These are phyloP conservation scores for Bicyclus anynana DNA, from an alignment of 1,140 invertebrate genomes.

Conservation along the genomic window DNA sequence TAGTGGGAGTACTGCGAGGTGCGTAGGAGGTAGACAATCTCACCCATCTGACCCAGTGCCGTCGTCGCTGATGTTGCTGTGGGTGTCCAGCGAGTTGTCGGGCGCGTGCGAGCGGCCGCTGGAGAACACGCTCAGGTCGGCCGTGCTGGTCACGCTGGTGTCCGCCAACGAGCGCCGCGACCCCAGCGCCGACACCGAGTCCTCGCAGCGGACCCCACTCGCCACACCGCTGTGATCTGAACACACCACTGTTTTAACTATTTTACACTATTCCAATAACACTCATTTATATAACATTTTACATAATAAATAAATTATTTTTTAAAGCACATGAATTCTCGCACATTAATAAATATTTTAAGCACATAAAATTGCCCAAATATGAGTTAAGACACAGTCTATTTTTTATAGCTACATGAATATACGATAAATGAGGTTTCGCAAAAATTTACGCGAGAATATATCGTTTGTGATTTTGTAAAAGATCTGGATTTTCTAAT, in stretches of 20 bases:
- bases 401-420: no score
- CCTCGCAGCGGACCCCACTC: slow-evolving; percentile 56
- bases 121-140: slow-evolving; percentile 88
- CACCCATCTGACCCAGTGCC: slow-evolving; percentile 80
- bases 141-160: slow-evolving; percentile 89
- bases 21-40: slow-evolving; percentile 57
- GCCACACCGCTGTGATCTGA: slow-evolving; percentile 63
- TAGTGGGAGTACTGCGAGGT: no score
- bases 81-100: slow-evolving; percentile 85
- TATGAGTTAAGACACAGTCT: no score
- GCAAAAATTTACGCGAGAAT: no score
- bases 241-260: slow-evolving; percentile 11
- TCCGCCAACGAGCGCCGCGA: slow-evolving; percentile 88
- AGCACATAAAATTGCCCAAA: not conserved
- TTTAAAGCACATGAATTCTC: not conserved
- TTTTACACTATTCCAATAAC: not conserved
- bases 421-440: no score
- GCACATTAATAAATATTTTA: no score
- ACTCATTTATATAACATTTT: not conserved
- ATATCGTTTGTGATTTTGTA: no score
- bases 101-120: slow-evolving; percentile 85
- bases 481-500: no score
- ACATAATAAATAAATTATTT: no score
- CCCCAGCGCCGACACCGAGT: slow-evolving; percentile 73
- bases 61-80: slow-evolving; percentile 85